These are phyloP conservation scores for Campylorhamphus procurvoides DNA, from an alignment of 2,113 vertebrate genomes.

Conservation along the genomic window DNA sequence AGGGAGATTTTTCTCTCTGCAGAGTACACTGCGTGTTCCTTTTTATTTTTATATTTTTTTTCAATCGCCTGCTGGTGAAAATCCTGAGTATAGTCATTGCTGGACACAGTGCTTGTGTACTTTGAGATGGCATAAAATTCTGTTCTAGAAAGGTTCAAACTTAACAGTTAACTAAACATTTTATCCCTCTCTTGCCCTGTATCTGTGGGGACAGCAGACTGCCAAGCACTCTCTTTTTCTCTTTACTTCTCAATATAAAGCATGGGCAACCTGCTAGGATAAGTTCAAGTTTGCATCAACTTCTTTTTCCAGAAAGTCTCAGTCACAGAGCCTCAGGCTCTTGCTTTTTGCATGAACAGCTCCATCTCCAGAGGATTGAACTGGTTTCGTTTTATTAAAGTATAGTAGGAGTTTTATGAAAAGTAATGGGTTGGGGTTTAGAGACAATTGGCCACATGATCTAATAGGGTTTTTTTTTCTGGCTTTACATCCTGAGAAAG, in stretches of 20 bases:
- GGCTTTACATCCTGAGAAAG: not conserved
- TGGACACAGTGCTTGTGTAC: not conserved
- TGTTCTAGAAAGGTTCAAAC: not conserved
- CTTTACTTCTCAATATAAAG: not conserved
- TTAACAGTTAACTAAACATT: not conserved
- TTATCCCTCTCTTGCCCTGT: not conserved
- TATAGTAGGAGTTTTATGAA: not conserved
- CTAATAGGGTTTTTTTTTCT: not conserved
- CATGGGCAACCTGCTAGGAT: not conserved
- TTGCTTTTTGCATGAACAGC: not conserved
- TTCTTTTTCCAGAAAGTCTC: not conserved
- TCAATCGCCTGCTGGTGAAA: not conserved
- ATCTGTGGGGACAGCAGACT: not conserved
- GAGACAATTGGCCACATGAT: not conserved
- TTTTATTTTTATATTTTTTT: not conserved
- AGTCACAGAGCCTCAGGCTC: not conserved
- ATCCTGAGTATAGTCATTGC: not conserved
- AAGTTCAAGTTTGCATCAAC: not conserved
- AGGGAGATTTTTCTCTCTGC: not conserved
- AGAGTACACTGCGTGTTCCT: not conserved
- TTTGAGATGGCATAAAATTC: not conserved
- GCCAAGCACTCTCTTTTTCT: not conserved
- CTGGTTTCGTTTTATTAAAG: not conserved
- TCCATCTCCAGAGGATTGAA: constrained; percentile 7
- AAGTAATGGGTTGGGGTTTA: not conserved